These are phyloP conservation scores for Campylomormyrus numenius DNA, from an alignment of 2,113 vertebrate species.

Conservation along the genomic window DNA sequence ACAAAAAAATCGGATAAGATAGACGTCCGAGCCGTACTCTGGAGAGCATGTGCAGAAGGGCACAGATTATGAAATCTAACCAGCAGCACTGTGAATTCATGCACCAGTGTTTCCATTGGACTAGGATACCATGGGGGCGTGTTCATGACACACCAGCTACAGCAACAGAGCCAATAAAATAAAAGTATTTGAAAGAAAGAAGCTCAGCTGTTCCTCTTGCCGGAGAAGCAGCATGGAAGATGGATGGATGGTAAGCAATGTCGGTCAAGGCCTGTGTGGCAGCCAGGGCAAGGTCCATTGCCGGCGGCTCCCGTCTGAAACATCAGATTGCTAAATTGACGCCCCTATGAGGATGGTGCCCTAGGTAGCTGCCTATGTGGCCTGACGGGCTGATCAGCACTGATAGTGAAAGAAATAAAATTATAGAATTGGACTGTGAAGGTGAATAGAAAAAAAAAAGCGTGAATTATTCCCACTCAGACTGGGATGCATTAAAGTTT, in stretches of 20 bases:
- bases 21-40: slow-evolving; percentile 45
- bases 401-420: background rate
- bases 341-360: background rate
- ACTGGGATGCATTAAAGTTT: background rate
- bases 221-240: background rate
- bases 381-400: background rate
- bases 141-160: background rate
- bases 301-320: background rate
- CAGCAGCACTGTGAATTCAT: background rate
- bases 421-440: background rate
- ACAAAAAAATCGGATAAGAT: slow-evolving; percentile 9
- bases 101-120: background rate
- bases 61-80: background rate
- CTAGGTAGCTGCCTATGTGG: background rate
- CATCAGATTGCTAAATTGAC: background rate
- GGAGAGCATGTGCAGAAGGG: background rate
- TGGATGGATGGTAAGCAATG: background rate
- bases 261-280: background rate
- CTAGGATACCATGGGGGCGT: background rate
- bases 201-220: too few relatives aligned
- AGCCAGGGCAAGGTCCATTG: background rate
- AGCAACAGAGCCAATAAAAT: background rate
- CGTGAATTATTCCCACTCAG: background rate
- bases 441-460: background rate
- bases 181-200: background rate